These are phyloP conservation scores for Tetramorium simillimum DNA, from an alignment of 1,140 invertebrate species.

Conservation along the genomic window DNA sequence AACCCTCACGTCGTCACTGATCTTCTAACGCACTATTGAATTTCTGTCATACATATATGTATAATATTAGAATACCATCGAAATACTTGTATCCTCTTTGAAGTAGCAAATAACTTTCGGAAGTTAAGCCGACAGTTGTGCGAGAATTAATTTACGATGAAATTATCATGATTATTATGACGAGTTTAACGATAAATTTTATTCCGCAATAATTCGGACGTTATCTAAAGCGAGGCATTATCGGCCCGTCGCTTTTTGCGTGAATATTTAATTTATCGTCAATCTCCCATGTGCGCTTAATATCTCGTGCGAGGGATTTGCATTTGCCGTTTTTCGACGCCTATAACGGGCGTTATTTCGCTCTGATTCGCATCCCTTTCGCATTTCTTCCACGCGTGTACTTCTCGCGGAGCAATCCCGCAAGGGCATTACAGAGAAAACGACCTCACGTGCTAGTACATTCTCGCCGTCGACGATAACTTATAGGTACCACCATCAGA, in stretches of 20 bases:
- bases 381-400: neutral
- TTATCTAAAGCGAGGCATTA: neutral
- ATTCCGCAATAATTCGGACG: neutral
- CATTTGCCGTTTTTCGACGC: neutral
- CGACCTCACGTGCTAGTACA: conserved; percentile 32
- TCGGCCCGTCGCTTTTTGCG: neutral
- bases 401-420: conserved; percentile 7
- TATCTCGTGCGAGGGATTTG: neutral
- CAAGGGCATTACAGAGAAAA: conserved; percentile 15
- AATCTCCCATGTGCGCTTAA: no score
- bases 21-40: neutral
- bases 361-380: neutral
- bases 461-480: conserved; percentile 65
- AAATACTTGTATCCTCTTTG: neutral
- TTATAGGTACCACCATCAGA: conserved; percentile 24
- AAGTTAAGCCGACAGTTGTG: neutral
- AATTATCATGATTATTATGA: neutral
- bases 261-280: neutral
- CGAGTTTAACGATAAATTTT: neutral
- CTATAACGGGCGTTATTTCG: conserved; percentile 12
- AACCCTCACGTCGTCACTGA: neutral
- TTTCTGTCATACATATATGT: neutral
- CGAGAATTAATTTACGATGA: neutral
- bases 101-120: neutral
- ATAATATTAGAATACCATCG: neutral